Conservation (phyloP, 2,113 vertebrate species). For the Rafetus swinhoei region DNA sequence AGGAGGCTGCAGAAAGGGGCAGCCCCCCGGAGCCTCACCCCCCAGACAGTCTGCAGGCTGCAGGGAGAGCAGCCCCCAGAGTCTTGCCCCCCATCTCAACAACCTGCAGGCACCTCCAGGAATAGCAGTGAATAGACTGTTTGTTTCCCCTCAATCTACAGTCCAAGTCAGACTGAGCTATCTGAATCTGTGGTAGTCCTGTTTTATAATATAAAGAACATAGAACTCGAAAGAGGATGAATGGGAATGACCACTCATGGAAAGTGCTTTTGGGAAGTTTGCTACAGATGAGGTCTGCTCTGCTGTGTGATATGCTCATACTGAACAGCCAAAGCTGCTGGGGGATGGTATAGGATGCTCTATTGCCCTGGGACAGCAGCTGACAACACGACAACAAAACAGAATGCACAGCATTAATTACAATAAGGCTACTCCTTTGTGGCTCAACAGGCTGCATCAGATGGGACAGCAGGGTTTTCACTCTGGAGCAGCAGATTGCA, state of each 20-base stretch:
- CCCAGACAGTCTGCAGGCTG: too few species aligned
- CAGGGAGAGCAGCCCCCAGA: too few species aligned
- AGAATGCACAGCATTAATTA: not conserved
- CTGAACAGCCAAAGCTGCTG: not conserved
- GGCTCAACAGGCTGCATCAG: constrained; percentile 16
- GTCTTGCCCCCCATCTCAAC: too few species aligned
- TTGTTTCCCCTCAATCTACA: not conserved
- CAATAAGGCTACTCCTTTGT: constrained; percentile 29
- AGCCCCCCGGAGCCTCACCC: too few species aligned
- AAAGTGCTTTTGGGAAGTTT: not conserved
- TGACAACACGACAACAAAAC: not conserved
- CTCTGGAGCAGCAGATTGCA: constrained; percentile 49
- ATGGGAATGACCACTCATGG: accelerated
- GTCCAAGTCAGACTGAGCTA: not conserved
- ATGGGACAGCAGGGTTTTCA: constrained; percentile 33
- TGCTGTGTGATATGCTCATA: not conserved
- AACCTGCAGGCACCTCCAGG: not conserved
- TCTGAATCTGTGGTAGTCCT: not conserved
- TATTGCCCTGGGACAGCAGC: not conserved
- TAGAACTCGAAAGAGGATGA: not conserved
- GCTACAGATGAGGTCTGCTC: not conserved
- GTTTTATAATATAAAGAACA: not conserved
- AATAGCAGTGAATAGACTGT: accelerated
- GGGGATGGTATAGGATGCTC: not conserved
- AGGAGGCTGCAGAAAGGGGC: too few species aligned